phyloP scores from a whole-genome alignment of 2,797 vertebrate genomes.

The Garrulus glandarius region DNA sequence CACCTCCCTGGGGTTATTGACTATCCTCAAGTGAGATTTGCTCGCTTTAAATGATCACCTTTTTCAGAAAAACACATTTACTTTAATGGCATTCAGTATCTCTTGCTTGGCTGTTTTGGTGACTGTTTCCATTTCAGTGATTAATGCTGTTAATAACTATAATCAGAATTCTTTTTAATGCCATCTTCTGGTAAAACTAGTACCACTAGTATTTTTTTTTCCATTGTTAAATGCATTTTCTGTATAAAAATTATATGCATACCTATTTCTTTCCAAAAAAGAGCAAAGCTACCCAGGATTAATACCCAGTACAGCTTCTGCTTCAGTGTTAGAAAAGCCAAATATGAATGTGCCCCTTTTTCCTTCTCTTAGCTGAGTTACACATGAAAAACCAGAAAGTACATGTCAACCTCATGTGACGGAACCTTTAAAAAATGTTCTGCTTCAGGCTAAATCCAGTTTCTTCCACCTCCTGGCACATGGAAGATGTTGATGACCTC shows the following conservation, averaged over 20 bases:
- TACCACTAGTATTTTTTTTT: neutral
- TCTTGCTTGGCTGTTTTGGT: neutral
- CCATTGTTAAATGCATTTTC: neutral
- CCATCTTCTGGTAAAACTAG: neutral
- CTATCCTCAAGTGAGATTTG: neutral
- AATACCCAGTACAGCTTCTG: neutral
- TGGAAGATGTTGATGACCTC: neutral
- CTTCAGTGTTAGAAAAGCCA: neutral
- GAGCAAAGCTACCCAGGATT: neutral
- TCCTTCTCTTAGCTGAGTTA: neutral
- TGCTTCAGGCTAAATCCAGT: neutral
- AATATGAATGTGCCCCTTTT: neutral
- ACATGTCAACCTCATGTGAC: accelerated
- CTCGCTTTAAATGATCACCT: neutral
- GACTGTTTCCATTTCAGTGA: neutral
- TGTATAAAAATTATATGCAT: neutral
- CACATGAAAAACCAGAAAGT: neutral
- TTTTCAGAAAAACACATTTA: neutral
- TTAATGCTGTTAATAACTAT: neutral
- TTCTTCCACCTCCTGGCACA: neutral
- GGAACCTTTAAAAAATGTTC: neutral
- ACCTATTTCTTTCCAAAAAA: neutral
- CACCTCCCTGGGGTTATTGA: neutral
- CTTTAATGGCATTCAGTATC: neutral
- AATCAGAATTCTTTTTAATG: neutral